Base-by-base conservation (phyloP, 2,888 invertebrate genomes). In the Amphipoea lucens region DNA sequence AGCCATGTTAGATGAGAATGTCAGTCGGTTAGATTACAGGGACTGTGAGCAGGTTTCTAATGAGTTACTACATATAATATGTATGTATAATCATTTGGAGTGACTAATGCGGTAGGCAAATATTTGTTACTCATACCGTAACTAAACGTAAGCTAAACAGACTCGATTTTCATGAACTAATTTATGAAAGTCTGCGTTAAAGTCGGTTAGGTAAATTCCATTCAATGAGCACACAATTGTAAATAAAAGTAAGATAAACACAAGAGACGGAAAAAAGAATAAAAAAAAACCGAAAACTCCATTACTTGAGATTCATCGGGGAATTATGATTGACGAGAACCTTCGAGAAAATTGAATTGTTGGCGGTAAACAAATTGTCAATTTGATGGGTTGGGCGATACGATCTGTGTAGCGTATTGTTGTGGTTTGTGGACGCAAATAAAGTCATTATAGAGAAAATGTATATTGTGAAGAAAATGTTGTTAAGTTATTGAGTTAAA, bases 301-400 rank as follows among this genome's bases (percentile, higher is more conserved):
- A 80, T 76, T 82, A 78, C 60, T 67, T 71, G 36, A 76, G 74
- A 70, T 69, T 80, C 75, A 77, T 70, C 67, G 48, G 83, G 81
- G 87, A 88, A 88, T 87, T 83, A 78, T 82, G 88, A 83, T 79
- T 76, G 87, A 85, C 78, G 76, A 75, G 68, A 66, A 72, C 54
- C 65, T 68, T 76, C 48, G 62, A 57, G 63, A 36, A 69, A 72
- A 86, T 86, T 81, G 67, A 83, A 86, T 86, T 78, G 81, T 72
- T 77, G 65, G 67, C 75, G 75, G 73, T 72, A 74, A 60, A 80
- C 86, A 86, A 86, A 86, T 85, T 80, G 86, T 20, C 86, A 80
- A 74, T 54, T 75, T 70, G 81, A 77, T 74, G 83, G 75, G 51
- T 75, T 63, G 73, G 54, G 45, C 62, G 86, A 76, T 79, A 83